phyloP scores from a whole-genome alignment of 2,113 vertebrate species.

The Ameiurus melas region DNA sequence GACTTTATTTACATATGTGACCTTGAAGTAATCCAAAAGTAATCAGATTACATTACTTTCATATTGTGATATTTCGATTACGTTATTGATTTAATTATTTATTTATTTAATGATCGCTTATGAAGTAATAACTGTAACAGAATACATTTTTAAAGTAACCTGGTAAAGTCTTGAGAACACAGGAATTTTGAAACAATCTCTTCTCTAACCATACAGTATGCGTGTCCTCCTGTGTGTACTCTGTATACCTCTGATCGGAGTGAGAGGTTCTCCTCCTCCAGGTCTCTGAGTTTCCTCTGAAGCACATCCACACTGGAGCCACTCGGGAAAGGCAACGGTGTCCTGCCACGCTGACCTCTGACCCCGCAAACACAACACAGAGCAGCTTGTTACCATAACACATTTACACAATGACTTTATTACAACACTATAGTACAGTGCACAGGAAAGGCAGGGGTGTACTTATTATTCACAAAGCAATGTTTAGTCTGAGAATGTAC shows the following conservation, averaged over 20 bases:
- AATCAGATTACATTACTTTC: no score
- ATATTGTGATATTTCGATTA: no score
- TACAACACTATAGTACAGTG: neutral
- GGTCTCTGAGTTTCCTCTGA: constrained; percentile 91
- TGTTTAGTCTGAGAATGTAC: neutral
- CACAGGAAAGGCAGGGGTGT: neutral
- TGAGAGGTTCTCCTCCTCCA: constrained; percentile 93
- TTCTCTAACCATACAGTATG: neutral
- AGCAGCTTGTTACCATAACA: neutral
- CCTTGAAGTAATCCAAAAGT: no score
- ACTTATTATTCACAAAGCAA: neutral
- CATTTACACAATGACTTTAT: neutral
- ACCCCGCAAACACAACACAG: constrained; percentile 14
- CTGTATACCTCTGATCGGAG: constrained; percentile 88
- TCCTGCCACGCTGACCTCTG: constrained; percentile 82
- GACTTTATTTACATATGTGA: no score
- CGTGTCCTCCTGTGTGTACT: neutral
- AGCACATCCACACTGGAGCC: constrained; percentile 86
- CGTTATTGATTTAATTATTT: no score
- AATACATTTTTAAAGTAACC: no score
- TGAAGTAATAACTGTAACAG: no score
- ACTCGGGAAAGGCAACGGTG: constrained; percentile 75
- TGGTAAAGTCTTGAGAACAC: no score
- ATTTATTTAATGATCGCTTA: no score
- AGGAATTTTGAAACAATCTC: neutral